Percentiles rank a stretch among this genome's conserved stretches.
These are phyloP conservation scores for Leptothorax acervorum DNA, from an alignment of 2,888 invertebrate genomes.

Conservation along the genomic window DNA sequence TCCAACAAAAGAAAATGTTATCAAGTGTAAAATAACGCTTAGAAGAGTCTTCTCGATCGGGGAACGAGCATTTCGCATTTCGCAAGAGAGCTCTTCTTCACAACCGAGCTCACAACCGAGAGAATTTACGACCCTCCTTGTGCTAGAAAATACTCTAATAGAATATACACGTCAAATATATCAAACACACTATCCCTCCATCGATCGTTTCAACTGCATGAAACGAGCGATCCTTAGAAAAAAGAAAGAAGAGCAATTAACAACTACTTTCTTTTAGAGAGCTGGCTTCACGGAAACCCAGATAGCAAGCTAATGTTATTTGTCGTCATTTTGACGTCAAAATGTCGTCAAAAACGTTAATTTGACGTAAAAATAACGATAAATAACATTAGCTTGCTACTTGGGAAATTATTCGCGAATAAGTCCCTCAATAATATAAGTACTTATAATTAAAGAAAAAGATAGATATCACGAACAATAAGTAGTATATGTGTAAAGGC, in stretches of 20 bases:
- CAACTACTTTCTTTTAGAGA: conserved; percentile 48
- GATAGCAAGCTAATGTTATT: too few relatives aligned
- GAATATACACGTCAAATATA: conserved; percentile 26
- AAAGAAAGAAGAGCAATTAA: conserved; percentile 32
- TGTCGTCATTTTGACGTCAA: too few relatives aligned
- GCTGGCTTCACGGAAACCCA: conserved; percentile 34
- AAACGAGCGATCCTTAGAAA: conserved; percentile 6
- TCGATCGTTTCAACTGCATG: neutral
- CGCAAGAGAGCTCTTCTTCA: neutral
- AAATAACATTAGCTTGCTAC: too few relatives aligned
- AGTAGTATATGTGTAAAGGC: conserved; percentile 1
- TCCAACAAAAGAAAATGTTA: conserved; percentile 18
- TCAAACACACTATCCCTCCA: conserved; percentile 9
- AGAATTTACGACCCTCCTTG: conserved; percentile 12
- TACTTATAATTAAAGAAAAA: conserved; percentile 29
- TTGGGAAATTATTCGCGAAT: conserved; percentile 14
- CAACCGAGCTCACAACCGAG: neutral
- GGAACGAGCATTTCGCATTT: neutral
- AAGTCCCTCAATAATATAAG: conserved; percentile 1
- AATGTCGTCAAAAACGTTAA: too few relatives aligned
- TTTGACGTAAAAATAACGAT: too few relatives aligned
- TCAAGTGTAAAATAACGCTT: neutral
- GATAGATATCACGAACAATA: conserved; percentile 25
- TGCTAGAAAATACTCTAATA: conserved; percentile 1
- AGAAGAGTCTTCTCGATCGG: conserved; percentile 9